A percentile compares a stretch with the other conserved stretches of the same genome.
These are phyloP conservation scores for Drosophila nigritarsus DNA, from an alignment of 2,888 invertebrate species.

Conservation along the genomic window DNA sequence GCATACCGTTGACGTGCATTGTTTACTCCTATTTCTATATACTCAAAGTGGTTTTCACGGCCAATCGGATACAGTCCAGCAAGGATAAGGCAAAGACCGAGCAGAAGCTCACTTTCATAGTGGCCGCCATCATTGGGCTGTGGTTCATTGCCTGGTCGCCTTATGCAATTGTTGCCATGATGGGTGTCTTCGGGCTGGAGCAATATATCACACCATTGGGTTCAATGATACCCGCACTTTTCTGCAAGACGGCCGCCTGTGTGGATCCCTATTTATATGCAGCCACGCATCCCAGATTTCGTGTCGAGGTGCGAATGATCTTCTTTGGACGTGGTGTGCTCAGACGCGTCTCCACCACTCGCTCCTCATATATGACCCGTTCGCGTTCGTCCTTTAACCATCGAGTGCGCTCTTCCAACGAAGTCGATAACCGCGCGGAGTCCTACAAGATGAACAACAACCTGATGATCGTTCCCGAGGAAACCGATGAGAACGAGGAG, in stretches of 20 bases:
- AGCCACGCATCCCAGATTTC: conserved; percentile 91
- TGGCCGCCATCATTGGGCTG: conserved; percentile 89
- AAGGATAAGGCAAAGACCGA: conserved; percentile 90
- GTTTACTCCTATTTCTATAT: conserved; percentile 91
- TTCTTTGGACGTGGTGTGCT: conserved; percentile 71
- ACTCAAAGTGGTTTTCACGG: conserved; percentile 87
- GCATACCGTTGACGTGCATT: conserved; percentile 90
- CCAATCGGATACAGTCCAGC: conserved; percentile 86
- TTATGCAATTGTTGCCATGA: conserved; percentile 90
- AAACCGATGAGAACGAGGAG: conserved; percentile 76
- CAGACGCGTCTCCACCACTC: conserved; percentile 77
- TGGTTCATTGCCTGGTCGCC: conserved; percentile 94
- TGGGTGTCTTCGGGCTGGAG: conserved; percentile 89
- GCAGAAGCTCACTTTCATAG: conserved; percentile 89
- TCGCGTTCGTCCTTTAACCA: conserved; percentile 75
- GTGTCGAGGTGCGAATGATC: conserved; percentile 86
- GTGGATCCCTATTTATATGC: conserved; percentile 93
- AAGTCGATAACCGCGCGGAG: conserved; percentile 49
- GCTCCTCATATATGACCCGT: conserved; percentile 78
- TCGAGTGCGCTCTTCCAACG: conserved; percentile 55
- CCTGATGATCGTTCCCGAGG: conserved; percentile 75
- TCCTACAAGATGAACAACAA: conserved; percentile 67
- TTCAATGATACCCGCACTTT: conserved; percentile 92
- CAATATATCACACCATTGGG: conserved; percentile 88
- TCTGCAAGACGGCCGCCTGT: conserved; percentile 93